phyloP scores from a whole-genome alignment of 2,797 vertebrate species.

The Oreortyx pictus region DNA sequence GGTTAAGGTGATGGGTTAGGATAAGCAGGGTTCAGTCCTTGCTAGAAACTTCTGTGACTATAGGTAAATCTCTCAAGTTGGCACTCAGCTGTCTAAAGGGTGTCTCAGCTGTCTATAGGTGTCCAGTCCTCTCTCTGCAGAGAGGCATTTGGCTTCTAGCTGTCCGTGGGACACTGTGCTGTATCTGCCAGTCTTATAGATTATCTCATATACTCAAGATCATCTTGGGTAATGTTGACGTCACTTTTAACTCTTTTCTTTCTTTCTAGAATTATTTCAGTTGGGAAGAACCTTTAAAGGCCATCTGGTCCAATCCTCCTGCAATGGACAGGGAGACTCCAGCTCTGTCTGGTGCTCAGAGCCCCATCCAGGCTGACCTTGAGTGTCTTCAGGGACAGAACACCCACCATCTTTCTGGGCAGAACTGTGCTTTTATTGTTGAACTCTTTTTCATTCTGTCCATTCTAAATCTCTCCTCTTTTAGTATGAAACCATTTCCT shows the following conservation, averaged over 20 bases:
- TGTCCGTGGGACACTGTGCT: neutral
- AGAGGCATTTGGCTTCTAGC: neutral
- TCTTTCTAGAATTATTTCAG: neutral
- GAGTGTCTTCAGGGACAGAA: no score
- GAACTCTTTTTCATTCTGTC: no score
- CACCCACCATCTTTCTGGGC: no score
- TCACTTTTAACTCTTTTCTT: neutral
- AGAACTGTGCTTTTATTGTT: no score
- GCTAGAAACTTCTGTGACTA: neutral
- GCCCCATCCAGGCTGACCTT: no score
- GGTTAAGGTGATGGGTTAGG: neutral
- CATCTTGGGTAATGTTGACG: fast-evolving
- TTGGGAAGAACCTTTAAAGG: no score
- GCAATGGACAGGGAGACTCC: no score
- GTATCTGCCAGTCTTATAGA: neutral
- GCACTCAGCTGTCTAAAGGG: neutral
- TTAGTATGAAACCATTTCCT: no score
- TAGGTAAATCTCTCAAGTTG: fast-evolving
- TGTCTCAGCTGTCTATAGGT: neutral
- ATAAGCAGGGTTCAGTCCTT: neutral
- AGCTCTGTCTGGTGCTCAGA: no score
- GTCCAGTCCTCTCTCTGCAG: neutral
- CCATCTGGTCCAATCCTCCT: no score
- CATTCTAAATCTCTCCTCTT: no score
- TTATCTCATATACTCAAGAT: neutral